Base-by-base conservation (phyloP, 1,140 invertebrate genomes). In the Meteorus sp. region DNA sequence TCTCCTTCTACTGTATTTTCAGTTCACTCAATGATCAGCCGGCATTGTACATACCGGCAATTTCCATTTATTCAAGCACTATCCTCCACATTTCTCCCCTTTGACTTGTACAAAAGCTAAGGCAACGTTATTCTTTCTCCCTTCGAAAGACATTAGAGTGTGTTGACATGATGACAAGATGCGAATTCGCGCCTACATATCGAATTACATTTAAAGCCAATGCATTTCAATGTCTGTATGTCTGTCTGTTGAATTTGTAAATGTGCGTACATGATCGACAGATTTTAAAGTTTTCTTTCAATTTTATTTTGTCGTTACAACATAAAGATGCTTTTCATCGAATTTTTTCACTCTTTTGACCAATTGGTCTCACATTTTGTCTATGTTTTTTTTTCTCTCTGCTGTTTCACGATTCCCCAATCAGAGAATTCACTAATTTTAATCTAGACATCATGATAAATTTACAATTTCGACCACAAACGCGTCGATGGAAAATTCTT, bases 81-180 rank as follows among this genome's bases (percentile, higher is more conserved):
- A 50, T 45, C n/a, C 31, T 6, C 20, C 44, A 57, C 41, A 11
- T 47, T 53, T 29, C 61, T n/a, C n/a, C n/a, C n/a, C n/a, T n/a
- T 63, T 61, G 44, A 63, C 61, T 70, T 66, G 67, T 74, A 74
- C 66, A 75, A 75, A 75, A 73, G 64, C 68, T 73, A 75, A 75
- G 71, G 71, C 73, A 75, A 73, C 64, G 53, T 67, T 70, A 60
- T 54, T 53, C 45, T 56, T 52, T 29, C 56, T 52, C 25, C 39
- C 39, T 22, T 27, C 53, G 48, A 59, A 59, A 59, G 48, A 59
- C 56, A 59, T 45, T 44, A 29, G n/a, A 56, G 47, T 45, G 22
- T 56, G 22, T 44, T 44, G n/a, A n/a, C 29, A 19, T 19, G 43
- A 27, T 56, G 44, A 47, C 44, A 25, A 47, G 44, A 47, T 47